Conservation (phyloP, 2,888 invertebrate species). For the Eumerus sabulonum region DNA sequence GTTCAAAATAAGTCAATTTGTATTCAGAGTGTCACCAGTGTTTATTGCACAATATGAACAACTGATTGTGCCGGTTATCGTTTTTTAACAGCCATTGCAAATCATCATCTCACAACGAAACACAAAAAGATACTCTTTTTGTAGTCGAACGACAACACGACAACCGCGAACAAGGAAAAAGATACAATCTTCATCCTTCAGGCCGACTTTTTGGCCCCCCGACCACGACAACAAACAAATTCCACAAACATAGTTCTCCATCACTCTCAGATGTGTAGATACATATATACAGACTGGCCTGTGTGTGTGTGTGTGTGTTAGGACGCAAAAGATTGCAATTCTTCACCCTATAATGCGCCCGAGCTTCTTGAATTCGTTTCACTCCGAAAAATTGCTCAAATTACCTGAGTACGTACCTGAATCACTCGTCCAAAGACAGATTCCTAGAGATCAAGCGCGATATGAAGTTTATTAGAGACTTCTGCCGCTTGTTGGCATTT, state of each 20-base stretch:
- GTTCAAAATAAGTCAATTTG: conserved; percentile 70
- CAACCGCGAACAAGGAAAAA: conserved; percentile 55
- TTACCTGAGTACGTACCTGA: no score
- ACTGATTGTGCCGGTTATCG: conserved; percentile 76
- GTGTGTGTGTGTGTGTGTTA: conserved; percentile 1
- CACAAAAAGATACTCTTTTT: conserved; percentile 47
- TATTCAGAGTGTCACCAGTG: conserved; percentile 70
- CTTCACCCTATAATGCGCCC: conserved; percentile 60
- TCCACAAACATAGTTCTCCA: conserved; percentile 48
- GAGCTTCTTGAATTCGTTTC: conserved; percentile 60
- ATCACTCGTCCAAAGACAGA: conserved; percentile 27
- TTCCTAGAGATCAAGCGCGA: conserved; percentile 66
- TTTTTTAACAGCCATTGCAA: conserved; percentile 75
- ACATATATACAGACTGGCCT: not conserved
- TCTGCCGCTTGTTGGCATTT: conserved; percentile 38
- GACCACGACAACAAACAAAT: conserved; percentile 46
- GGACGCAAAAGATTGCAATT: conserved; percentile 59
- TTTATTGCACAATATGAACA: conserved; percentile 73
- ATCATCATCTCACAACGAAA: conserved; percentile 71
- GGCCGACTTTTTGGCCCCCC: conserved; percentile 46
- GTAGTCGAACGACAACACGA: conserved; percentile 40
- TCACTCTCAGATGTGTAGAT: not conserved
- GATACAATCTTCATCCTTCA: conserved; percentile 66
- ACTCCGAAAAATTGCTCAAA: not conserved
- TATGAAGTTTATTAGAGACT: conserved; percentile 63